A percentile compares a stretch with the other conserved stretches of the same genome.
Conservation (phyloP, 2,888 invertebrate species). For the Drosophila infuscata region DNA sequence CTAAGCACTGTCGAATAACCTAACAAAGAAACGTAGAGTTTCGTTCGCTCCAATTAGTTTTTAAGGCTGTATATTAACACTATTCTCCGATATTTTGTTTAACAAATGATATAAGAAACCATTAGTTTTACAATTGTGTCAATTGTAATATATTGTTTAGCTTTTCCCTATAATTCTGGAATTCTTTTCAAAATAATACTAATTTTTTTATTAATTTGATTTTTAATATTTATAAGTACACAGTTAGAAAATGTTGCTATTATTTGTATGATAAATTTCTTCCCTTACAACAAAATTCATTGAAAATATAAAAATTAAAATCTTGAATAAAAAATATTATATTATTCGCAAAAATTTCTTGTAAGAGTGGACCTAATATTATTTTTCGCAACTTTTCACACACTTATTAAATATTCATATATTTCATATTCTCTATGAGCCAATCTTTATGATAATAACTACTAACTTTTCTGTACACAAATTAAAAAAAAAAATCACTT, state of each 20-base stretch:
- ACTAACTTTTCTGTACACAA: not conserved
- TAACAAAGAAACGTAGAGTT: not conserved
- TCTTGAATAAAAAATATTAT: too few relatives aligned
- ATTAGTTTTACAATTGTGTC: not conserved
- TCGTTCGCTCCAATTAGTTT: not conserved
- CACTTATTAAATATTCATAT: not conserved
- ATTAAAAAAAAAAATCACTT: not conserved
- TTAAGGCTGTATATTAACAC: not conserved
- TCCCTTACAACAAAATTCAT: not conserved
- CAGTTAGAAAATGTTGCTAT: not conserved
- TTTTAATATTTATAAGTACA: not conserved
- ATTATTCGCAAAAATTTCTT: not conserved
- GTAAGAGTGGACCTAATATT: not conserved
- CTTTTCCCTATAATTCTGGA: not conserved
- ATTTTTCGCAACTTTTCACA: not conserved
- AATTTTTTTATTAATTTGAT: not conserved
- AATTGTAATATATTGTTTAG: not conserved
- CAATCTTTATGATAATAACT: not conserved
- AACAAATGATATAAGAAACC: not conserved
- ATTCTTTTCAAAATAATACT: not conserved
- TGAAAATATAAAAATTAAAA: too few relatives aligned
- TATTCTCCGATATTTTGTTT: not conserved
- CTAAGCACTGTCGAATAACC: not conserved
- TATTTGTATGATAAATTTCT: not conserved
- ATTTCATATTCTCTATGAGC: not conserved